Base-by-base conservation (phyloP, 2,797 vertebrate species). In the Dicrostonyx torquatus region DNA sequence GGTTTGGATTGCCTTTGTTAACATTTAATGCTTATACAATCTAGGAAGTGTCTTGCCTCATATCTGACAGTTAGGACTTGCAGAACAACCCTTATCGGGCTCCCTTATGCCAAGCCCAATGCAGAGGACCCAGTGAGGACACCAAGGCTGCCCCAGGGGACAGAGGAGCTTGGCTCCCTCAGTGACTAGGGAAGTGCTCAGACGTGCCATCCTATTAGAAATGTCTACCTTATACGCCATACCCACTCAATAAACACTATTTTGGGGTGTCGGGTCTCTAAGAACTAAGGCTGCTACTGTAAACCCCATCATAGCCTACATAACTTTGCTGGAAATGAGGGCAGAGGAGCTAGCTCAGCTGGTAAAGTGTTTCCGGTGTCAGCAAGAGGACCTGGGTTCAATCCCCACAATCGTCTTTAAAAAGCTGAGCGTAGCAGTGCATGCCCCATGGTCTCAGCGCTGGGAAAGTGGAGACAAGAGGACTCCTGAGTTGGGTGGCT, bases 1-100 rank as follows among this genome's bases (percentile, higher is more conserved):
- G 6, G 6, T 95, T 45, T 96, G 60, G 92, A 58, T 87, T 62
- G 45, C 20, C 4, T 89, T 89, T 91, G 40, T 37, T 96, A 82
- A 58, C 75, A 53, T 37, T 84, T 89, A 78, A 53, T 82, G 18
- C 50, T 92, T 90, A 48, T 48, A 48, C 82, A 79, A 92, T 68
- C 75, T 64, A 91, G 48, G 14, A 94, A 40, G 66, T 43, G 40
- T 17, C 60, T 37, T 48, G 48, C 31, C 37, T 90, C 12, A 15
- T 0, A 8, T 6, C 22, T 85, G 34, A 62, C n/a, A 17, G 64
- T 34, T 82, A 79, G 89, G 79, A n/a, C 60, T 20, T 24, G 4
- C 31, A 84, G 18, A 26, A n/a, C 11, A 24, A 55, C 15, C 17
- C 50, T 93, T 86, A 31, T 40, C 12, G 58, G 4, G 45, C 55